A percentile compares a stretch with the other conserved stretches of the same genome.
These are phyloP conservation scores for Ahaetulla prasina DNA, from an alignment of 2,113 vertebrate genomes.

Conservation along the genomic window DNA sequence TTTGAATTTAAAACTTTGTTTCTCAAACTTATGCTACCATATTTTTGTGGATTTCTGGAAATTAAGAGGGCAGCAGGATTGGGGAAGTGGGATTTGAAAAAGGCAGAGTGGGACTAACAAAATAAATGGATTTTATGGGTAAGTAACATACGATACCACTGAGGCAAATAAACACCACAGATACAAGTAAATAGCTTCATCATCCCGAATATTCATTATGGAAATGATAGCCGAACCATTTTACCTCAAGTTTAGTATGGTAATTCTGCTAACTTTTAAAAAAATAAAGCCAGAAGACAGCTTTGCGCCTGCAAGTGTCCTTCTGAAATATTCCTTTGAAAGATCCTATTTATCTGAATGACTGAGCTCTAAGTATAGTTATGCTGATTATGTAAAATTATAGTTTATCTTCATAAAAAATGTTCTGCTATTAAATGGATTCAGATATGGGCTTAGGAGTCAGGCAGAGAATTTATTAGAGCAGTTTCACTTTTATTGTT, in stretches of 20 bases:
- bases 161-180: not conserved
- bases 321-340: conserved; percentile 47
- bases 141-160: not conserved
- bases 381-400: conserved; percentile 49
- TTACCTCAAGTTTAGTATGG: not conserved
- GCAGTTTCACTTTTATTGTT: conserved; percentile 28
- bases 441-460: conserved; percentile 42
- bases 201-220: conserved; percentile 17
- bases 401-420: conserved; percentile 37
- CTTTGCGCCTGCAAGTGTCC: conserved; percentile 20
- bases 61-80: not conserved
- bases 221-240: not conserved
- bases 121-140: conserved; percentile 15
- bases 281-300: conserved; percentile 2
- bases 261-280: not conserved
- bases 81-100: not conserved
- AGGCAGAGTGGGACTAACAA: not conserved
- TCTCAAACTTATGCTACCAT: not conserved
- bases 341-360: conserved; percentile 41
- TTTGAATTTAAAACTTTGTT: not conserved
- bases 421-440: conserved; percentile 20
- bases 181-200: not conserved
- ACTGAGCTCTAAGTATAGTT: conserved; percentile 51
- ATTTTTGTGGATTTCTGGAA: not conserved
- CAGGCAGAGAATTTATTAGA: conserved; percentile 31